A percentile compares a stretch with the other conserved stretches of the same genome.
phyloP scores from a whole-genome alignment of 2,797 vertebrate species.

The Tinamus major region DNA sequence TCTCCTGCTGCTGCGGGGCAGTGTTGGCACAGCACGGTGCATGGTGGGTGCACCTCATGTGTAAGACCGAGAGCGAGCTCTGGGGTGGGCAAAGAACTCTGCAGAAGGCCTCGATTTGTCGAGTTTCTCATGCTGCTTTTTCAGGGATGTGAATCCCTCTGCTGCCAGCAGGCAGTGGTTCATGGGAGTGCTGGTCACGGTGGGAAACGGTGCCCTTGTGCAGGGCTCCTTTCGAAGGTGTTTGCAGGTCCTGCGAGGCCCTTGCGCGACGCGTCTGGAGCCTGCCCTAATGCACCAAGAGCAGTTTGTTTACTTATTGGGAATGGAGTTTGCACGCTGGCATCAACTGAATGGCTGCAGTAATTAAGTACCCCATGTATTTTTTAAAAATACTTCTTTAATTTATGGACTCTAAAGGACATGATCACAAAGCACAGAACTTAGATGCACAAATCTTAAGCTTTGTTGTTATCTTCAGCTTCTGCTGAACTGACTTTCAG shows the following conservation, averaged over 20 bases:
- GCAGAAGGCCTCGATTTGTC: background rate
- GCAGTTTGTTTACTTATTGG: background rate
- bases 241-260: background rate
- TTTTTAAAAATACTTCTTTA: background rate
- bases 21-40: background rate
- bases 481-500: background rate
- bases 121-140: background rate
- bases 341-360: background rate
- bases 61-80: no score
- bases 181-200: no score
- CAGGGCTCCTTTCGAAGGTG: no score
- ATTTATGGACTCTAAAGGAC: background rate
- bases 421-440: no score
- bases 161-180: no score
- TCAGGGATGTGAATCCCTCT: background rate
- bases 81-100: no score
- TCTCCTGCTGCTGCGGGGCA: background rate
- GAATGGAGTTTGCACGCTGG: background rate
- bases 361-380: background rate
- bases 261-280: background rate
- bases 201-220: no score
- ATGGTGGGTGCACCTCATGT: no score
- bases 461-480: background rate
- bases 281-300: background rate
- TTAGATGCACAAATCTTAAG: background rate